Percentiles rank a stretch among this genome's conserved stretches.
Conservation (phyloP, 2,113 vertebrate species). For the Grammomys dolichurus region DNA sequence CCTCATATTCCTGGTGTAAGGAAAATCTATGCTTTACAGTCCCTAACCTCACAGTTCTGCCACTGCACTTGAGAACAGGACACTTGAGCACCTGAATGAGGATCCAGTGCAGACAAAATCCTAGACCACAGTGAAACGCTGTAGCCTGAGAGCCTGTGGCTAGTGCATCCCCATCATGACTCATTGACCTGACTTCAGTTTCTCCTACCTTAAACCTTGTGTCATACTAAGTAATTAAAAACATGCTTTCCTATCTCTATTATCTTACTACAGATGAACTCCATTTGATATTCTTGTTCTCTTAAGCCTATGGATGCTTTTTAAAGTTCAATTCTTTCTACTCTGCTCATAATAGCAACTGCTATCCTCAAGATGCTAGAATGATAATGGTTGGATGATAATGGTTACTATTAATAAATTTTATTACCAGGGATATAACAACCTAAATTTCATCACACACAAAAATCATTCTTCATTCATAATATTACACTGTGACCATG, state of each 20-base stretch:
- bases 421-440: neutral
- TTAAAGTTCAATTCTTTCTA: neutral
- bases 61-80: rapidly evolving
- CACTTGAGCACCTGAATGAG: too few relatives aligned
- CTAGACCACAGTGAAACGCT: too few relatives aligned
- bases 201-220: neutral
- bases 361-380: neutral
- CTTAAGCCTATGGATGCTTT: neutral
- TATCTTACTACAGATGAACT: neutral
- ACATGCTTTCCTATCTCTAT: neutral
- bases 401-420: neutral
- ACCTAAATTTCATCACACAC: neutral
- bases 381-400: neutral
- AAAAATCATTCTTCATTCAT: neutral
- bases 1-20: neutral
- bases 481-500: neutral
- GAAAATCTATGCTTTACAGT: too few relatives aligned
- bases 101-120: neutral
- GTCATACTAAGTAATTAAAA: neutral
- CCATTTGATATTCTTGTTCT: neutral
- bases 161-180: too few relatives aligned
- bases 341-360: neutral
- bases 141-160: rapidly evolving
- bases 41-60: rapidly evolving
- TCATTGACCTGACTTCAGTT: neutral